Conservation (phyloP, 1,140 invertebrate species). For the Drosophila kikkawai region DNA sequence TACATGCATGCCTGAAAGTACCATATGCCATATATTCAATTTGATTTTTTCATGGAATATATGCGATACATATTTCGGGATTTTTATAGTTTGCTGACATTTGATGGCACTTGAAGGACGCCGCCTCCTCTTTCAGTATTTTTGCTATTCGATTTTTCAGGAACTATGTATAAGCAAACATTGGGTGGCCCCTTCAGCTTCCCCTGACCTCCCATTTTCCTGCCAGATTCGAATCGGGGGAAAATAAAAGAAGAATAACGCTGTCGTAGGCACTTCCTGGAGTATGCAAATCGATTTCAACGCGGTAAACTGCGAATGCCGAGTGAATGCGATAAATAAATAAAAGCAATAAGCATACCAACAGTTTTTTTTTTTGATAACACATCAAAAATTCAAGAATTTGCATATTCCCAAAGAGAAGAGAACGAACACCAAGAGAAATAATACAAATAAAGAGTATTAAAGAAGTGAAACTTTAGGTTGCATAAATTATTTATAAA, state of each 20-base stretch:
- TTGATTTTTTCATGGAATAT: conserved; percentile 24
- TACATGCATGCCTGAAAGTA: neutral
- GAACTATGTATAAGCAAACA: conserved; percentile 58
- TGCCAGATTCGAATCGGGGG: conserved; percentile 8
- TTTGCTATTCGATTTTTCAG: conserved; percentile 16
- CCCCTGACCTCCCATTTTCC: neutral
- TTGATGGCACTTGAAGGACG: conserved; percentile 68
- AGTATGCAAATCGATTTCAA: conserved; percentile 78
- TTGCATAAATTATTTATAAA: neutral
- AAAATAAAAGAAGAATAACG: conserved; percentile 54
- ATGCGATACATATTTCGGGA: conserved; percentile 42
- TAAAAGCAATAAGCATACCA: conserved; percentile 38
- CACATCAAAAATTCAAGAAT: conserved; percentile 60
- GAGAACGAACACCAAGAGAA: conserved; percentile 4
- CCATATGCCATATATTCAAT: conserved; percentile 42
- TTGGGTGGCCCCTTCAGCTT: conserved; percentile 31
- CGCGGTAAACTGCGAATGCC: conserved; percentile 61
- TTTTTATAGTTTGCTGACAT: conserved; percentile 75
- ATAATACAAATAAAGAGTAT: neutral
- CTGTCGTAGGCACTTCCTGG: conserved; percentile 74
- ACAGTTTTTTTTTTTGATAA: conserved; percentile 51
- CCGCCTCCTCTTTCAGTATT: conserved; percentile 10
- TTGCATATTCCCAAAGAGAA: conserved; percentile 49
- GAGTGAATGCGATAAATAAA: conserved; percentile 53
- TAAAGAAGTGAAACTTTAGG: neutral